Base-by-base conservation (phyloP, 1,140 invertebrate species). In the Heterodera schachtii region DNA sequence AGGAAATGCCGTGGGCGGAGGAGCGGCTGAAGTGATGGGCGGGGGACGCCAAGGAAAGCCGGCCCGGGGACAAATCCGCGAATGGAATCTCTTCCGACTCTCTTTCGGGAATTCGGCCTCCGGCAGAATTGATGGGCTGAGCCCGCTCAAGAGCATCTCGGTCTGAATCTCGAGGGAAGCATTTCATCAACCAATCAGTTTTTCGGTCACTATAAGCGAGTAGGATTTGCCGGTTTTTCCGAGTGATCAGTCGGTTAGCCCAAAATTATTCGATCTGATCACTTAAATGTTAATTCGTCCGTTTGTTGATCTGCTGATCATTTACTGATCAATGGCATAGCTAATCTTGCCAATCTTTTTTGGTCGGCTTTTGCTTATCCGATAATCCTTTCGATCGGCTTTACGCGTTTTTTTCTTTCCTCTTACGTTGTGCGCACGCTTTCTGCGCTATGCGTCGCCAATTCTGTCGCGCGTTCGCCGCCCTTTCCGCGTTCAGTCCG, bases 371-470 rank as follows among this genome's bases (percentile, higher is more conserved):
- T 31, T 31, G 31, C 31, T 31, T 31, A 1, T 31, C 31, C 31
- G 31, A 31, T 31, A 31, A 31, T 31, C 31, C 31, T 31, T 31
- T 31, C 31, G 31, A 31, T 31, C 31, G 31, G 31, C 31, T 31
- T 31, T 31, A 31, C 31, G 31, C 0, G 31, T 0, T 7, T 73
- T 47, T 16, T 66, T 8, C 16, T n/a, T 7, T 49, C 60, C 4
- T 16, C 49, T 74, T 41, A 88, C 86, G 75, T 88, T 85, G 86
- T n/a, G 83, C 78, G 78, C 85, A 86, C 2, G 86, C 86, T 44
- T 77, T 81, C 64, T 80, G 79, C 49, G 86, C 87, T 44, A 87
- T 76, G 46, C 85, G 67, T 60, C 73, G 83, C 86, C 86, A 87
- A 73, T 89, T 87, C 16, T 84, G 79, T 41, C 85, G 71, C 64